Base-by-base conservation (phyloP, 2,888 invertebrate species). In the Brenthis hecate region DNA sequence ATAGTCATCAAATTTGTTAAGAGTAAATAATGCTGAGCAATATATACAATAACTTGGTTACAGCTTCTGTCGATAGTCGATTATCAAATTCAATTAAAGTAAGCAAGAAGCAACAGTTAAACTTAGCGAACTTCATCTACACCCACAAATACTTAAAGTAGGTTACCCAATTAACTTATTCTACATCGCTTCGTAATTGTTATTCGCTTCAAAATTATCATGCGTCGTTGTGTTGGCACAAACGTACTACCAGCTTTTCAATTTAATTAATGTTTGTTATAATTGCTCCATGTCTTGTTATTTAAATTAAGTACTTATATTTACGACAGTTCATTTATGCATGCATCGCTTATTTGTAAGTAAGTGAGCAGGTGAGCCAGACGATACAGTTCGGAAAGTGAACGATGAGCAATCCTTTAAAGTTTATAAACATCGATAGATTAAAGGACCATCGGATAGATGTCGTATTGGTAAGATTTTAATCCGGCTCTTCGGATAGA, bases 321-420 rank as follows among this genome's bases (percentile, higher is more conserved):
- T 48, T 48, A 8, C 19, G 58, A 58, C 48, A 48, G 86, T 88
- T 84, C 82, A 83, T 68, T 82, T 85, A 90, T 89, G 89, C 86
- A 85, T 82, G 11, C 81, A 86, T 36, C 2, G 36, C 36, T 11
- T 43, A 43, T 43, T 43, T 8, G 36, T 43, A 36, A 28, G 36
- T 6, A 19, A 36, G 36, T 43, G 8, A 43, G 11, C 36, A 36
- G 36, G 36, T 32, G 11, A 8, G 2, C 36, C 36, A 11, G 11
- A 43, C 36, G 36, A 36, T 36, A 43, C 11, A 2, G 36, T 43
- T 11, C 36, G 36, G 36, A 11, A 43, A 3, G 36, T 8, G 1
- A 43, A 11, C 36, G 36, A 11, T 43, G 0, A 43, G 5, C 11
- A 36, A 0, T 8, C 8, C 11, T 43, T 43, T 43, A 43, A 43